These are phyloP conservation scores for Plectus sambesii DNA, from an alignment of 1,140 invertebrate genomes.

Conservation along the genomic window DNA sequence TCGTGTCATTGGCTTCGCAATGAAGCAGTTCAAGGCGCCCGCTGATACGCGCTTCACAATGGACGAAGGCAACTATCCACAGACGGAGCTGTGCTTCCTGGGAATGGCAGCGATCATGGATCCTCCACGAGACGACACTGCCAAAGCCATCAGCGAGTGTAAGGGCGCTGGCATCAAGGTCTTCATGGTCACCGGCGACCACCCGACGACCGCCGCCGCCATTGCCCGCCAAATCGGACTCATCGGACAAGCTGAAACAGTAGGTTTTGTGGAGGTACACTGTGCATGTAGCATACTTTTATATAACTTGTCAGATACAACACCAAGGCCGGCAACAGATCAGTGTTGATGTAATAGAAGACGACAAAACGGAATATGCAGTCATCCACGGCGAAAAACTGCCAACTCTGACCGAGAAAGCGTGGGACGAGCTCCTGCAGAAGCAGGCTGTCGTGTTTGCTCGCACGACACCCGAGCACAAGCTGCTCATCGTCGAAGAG, in stretches of 20 bases:
- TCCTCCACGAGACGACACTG: conserved; percentile 31
- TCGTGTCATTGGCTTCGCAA: conserved; percentile 39
- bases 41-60: conserved; percentile 19
- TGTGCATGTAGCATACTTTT: too few relatives aligned
- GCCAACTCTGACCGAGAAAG: conserved; percentile 23
- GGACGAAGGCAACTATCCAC: conserved; percentile 29
- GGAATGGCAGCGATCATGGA: conserved; percentile 37
- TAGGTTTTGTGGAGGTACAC: too few relatives aligned
- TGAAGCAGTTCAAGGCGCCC: conserved; percentile 25
- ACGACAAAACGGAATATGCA: conserved; percentile 23
- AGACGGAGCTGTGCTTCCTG: conserved; percentile 27
- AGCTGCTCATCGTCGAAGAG: conserved; percentile 67
- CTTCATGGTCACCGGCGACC: conserved; percentile 44
- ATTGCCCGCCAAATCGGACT: conserved; percentile 40
- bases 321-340: too few relatives aligned
- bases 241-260: too few relatives aligned
- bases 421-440: conserved; percentile 46
- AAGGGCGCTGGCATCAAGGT: conserved; percentile 40
- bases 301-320: too few relatives aligned
- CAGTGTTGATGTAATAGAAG: conserved; percentile 10
- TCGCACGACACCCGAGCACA: conserved; percentile 69
- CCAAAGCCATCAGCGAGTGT: conserved; percentile 32
- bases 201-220: conserved; percentile 35
- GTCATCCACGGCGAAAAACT: conserved; percentile 35
- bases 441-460: conserved; percentile 73